phyloP scores from a whole-genome alignment of 2,797 vertebrate species.

The Mallotus villosus region DNA sequence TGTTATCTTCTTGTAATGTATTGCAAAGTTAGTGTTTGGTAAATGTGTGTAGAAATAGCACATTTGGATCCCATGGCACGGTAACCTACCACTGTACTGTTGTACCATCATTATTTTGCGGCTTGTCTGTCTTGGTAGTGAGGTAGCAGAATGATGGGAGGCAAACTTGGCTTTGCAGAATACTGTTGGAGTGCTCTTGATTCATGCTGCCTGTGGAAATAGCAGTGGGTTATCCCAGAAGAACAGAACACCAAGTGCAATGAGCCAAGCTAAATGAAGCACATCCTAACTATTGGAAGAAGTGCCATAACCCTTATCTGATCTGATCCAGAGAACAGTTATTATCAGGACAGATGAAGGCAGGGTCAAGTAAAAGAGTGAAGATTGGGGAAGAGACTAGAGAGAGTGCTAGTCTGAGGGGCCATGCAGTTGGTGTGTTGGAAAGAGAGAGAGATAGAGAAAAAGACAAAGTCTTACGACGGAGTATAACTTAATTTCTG shows the following conservation, averaged over 20 bases:
- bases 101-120: no score
- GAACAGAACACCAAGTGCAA: neutral
- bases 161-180: no score
- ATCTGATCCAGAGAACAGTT: neutral
- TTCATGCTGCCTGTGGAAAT: no score
- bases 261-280: neutral
- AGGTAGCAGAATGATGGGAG: no score
- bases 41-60: no score
- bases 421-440: neutral
- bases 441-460: neutral
- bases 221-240: neutral
- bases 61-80: no score
- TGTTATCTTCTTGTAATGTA: no score
- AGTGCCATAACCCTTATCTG: neutral
- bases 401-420: neutral
- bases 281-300: neutral
- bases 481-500: slow-evolving; percentile 1
- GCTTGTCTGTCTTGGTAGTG: no score
- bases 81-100: no score
- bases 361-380: neutral
- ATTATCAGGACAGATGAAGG: neutral
- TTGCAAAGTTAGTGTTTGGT: no score
- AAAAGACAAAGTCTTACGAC: neutral
- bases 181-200: no score
- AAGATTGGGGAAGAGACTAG: neutral